Evolutionary conservation across 2,797 vertebrate genomes (phyloP), one percentile per base, ranked within the genome.

Genomic region (Molothrus aeneus): DNA sequence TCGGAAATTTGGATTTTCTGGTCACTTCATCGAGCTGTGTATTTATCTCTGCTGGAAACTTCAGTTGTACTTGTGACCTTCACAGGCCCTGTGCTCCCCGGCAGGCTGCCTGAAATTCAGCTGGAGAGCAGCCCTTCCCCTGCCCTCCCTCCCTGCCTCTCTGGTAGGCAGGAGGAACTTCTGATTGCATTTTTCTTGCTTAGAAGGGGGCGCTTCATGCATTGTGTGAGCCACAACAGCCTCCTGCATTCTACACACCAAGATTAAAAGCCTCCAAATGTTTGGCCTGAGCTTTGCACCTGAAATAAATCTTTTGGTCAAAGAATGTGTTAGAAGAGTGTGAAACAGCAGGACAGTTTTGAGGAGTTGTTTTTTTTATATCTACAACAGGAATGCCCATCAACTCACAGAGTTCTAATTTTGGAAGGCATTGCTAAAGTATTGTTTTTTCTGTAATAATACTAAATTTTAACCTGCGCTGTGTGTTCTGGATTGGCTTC

Each of bases 11-110:
- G 32, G 74, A 18, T 80, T 84, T 68, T 29, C 5, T 2, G 2
- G 25, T 74, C 77, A 24, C 25, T 64, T 66, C 14, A 5, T 2
- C 17, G 80, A 83, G 31, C 40, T 59, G 28, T 53, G 65, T 45
- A 28, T 80, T 93, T 69, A 29, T 85, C 83, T 66, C 90, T 69
- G 91, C 81, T 95, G 94, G 93, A 90, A 65, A 64, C 69, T 43
- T 36, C 65, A 87, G 84, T 40, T 89, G 80, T 91, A 7, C 59
- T 91, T 57, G 81, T 95, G 95, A 93, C 95, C 94, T 97, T 93
- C 89, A 80, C 34, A n/a, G 78, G 89, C 79, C 0, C 91, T 17
- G 43, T 48, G 74, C 66, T 89, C 72, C 32, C 36, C 43, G 0
- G 88, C 82, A 77, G 13, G 64, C 95, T 93, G 93, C 90, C 90